A percentile compares a stretch with the other conserved stretches of the same genome.
Evolutionary conservation across 1,140 invertebrate species (phyloP).

Genomic region (Sycobia sp.): DNA sequence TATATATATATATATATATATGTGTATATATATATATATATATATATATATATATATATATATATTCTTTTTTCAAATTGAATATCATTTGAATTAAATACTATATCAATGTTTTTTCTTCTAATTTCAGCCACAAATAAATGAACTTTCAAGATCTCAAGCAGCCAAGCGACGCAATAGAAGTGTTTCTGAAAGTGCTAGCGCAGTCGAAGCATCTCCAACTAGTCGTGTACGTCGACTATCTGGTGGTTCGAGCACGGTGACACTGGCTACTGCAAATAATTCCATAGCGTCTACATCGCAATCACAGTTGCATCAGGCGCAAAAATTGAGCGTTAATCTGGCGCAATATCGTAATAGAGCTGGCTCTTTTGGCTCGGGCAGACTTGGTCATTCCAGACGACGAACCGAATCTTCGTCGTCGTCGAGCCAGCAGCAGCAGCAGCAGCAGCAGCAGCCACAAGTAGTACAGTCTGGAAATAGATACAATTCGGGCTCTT

Average conservation of each 20-base stretch:
- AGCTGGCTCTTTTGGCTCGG: slow-evolving; percentile 55
- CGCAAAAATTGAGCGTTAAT: slow-evolving; percentile 41
- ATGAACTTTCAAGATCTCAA: slow-evolving; percentile 60
- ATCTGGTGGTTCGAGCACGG: slow-evolving; percentile 54
- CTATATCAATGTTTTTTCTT: background rate
- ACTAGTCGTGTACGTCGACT: slow-evolving; percentile 51
- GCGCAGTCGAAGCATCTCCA: slow-evolving; percentile 44
- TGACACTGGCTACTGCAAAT: slow-evolving; percentile 45
- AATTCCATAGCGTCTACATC: slow-evolving; percentile 27
- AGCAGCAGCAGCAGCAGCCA: slow-evolving; percentile 41
- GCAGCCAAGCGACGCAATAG: slow-evolving; percentile 63
- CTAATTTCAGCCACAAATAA: slow-evolving; percentile 61
- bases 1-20: too few species aligned
- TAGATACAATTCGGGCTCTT: slow-evolving; percentile 51
- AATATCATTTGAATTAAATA: background rate
- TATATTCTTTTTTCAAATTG: too few species aligned
- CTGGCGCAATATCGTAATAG: slow-evolving; percentile 50
- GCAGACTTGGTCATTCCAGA: slow-evolving; percentile 44
- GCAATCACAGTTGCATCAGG: slow-evolving; percentile 40
- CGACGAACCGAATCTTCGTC: slow-evolving; percentile 40
- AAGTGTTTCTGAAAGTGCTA: slow-evolving; percentile 66
- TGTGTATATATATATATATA: too few species aligned
- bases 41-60: too few species aligned
- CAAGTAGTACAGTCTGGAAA: slow-evolving; percentile 39
- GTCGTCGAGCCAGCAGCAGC: slow-evolving; percentile 26